Base-by-base conservation (phyloP, 2,113 vertebrate genomes). In the Paracanthobrama guichenoti region DNA sequence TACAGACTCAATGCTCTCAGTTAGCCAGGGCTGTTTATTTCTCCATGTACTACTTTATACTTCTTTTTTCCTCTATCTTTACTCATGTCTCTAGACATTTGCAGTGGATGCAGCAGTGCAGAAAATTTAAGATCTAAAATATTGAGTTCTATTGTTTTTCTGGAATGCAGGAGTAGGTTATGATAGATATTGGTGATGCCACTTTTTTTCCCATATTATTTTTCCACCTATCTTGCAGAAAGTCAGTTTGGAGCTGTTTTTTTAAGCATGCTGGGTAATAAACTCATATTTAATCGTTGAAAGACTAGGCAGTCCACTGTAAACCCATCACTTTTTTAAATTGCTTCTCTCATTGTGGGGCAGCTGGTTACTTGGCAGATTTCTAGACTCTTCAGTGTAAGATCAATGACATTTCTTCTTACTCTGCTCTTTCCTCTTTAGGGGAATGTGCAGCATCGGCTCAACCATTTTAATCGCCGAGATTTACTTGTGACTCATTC, bases 401-500 rank as follows among this genome's bases (percentile, higher is more conserved):
- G 83, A 92, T 93, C 85, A 85, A 74, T 79, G 77, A 88, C 87
- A 88, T 88, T 85, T 71, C 55, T 59, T 89, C 90, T 90, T 92
- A 62, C 88, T 86, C 42, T 4, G 73, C 88, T 69, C 74, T 86
- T 83, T 72, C 85, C 64, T 79, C n/a, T n/a, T n/a, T n/a, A n/a
- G 88, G 72, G 79, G 71, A 87, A 89, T 86, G 84, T 76, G 82
- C 82, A 79, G 62, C 84, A 72, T 88, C 83, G 74, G 83, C 87
- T 82, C 81, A 77, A 69, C 24, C 22, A 60, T 88, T 88, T 90
- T 88, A 90, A 92, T 93, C 88, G 91, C 84, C 13, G 84, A 85
- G 78, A 88, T 92, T 88, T 89, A 91, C 85, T 91, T 87, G n/a
- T 91, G 92, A 90, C 26, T 26, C 6, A 81, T 88, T 93, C 87